Base-by-base conservation (phyloP, 1,140 invertebrate species). In the Wasmannia auropunctata region DNA sequence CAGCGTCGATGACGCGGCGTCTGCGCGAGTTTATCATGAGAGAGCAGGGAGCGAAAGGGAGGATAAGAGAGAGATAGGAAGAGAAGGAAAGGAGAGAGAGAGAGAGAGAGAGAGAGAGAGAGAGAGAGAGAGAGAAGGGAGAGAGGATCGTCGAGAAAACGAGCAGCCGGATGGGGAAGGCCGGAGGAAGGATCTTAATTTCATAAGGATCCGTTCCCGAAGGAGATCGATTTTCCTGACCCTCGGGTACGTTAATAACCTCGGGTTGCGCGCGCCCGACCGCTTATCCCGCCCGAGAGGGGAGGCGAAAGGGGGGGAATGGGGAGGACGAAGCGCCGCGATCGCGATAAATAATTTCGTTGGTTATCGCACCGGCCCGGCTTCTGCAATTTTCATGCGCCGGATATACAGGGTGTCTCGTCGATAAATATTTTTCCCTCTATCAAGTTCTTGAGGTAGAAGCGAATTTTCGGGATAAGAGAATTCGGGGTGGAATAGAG, bases 271-370 rank as follows among this genome's bases (percentile, higher is more conserved):
- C 67, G 80, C 80, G 40, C 80, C 28, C 49, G 80, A 58, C 11
- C 60, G 70, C 80, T 76, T 85, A 85, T 86, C 62, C 67, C 46
- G 56, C 22, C 37, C n/a, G 49, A 28, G 31, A n/a, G 60, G 65
- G 62, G 31, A 5, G 60, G 3, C 28, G n/a, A 31, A 22, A n/a
- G n/a, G n/a, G n/a, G n/a, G n/a, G n/a, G n/a, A n/a, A n/a, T n/a
- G 3, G 37, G 14, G 11, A 25, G 63, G 37, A 86, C 74, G 46
- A 19, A 77, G 65, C 62, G 28, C 51, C 25, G 51, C 79, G 87
- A 87, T 80, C 72, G 86, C 65, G 87, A 88, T 87, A 89, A 89
- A 87, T 85, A 86, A 86, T 86, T 86, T 86, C 58, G 79, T 83
- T 83, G 79, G 65, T 86, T 86, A 86, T 86, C 84, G 84, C 58